Base-by-base conservation (phyloP, 2,113 vertebrate genomes). In the Phrynosoma platyrhinos region DNA sequence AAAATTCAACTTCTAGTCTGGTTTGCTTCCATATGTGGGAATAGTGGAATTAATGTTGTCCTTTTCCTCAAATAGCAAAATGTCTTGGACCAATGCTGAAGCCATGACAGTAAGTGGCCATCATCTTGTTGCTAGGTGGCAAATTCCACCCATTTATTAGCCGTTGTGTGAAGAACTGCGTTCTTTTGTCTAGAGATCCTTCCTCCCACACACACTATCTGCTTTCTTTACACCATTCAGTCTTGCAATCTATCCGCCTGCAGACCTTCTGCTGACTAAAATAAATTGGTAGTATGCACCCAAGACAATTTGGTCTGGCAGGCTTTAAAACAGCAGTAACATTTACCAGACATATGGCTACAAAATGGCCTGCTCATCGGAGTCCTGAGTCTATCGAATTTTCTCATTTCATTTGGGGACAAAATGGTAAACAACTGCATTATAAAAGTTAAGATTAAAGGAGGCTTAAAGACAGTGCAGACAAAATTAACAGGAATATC, bases 181-280 rank as follows among this genome's bases (percentile, higher is more conserved):
- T 47, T 47, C 42, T 47, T 47, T 47, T 47, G 42, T 47, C 42
- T 47, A 2, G 42, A 18, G 10, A n/a, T 9, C 8, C 23, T 9
- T 4, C 53, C 16, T 16, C 62, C 9, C 18, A 23, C 64, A 14
- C 42, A 25, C 47, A 7, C 78, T 80, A 30, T 62, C 79, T 4
- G 2, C 23, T 72, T 81, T 87, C 32, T 72, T 66, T 21, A 10
- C 27, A 20, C 32, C 69, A 23, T n/a, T 27, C 58, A 12, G 47
- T 36, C 42, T 71, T 85, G 58, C 86, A 71, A 21, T 77, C 47
- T 30, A 25, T 32, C n/a, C 85, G 55, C 86, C 78, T 47, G 58
- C 75, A 21, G 83, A 77, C 47, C 58, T 69, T 80, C 77, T 88
- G 71, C 58, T 77, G 72, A 32, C 16, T 84, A 42, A 86, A 85